Evolutionary conservation across 2,113 vertebrate genomes (phyloP), one percentile per base, ranked within the genome.

Genomic region (Rhinolophus ferrumequinum): DNA sequence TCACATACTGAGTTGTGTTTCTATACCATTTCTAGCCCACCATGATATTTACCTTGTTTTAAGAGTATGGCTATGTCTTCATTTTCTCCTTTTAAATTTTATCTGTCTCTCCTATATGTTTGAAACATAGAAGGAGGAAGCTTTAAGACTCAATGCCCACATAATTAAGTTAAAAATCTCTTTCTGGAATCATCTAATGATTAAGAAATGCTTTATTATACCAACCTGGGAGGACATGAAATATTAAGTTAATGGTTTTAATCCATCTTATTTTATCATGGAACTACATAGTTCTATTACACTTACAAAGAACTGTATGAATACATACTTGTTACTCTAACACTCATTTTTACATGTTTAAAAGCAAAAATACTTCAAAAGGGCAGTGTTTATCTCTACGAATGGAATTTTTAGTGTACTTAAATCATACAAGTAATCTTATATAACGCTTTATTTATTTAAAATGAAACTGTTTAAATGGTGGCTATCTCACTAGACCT

Each of bases 41-140:
- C 8, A 83, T 75, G 66, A 93, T 88, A 97, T 93, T 96, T 80
- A 84, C 92, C 96, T 95, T 93, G 92, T 88, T 93, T 84, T 79
- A 97, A 93, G 94, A 95, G 50, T 94, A 97, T 82, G 60, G 67
- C 83, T 97, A 94, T 83, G 66, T 88, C 94, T 97, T 96, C 82
- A 96, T 96, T 97, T 96, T 93, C 85, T 75, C 90, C 86, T 96
- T 93, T 97, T 56, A 95, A 96, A 96, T 88, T 93, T 79, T 97
- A 96, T 88, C 73, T 93, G 94, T 90, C 60, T 73, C 90, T 86
- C 88, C 90, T 95, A 82, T 52, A 89, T 94, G 64, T 93, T 93
- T 95, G 72, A 96, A 96, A 97, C 77, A 96, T 62, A 96, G 82
- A 75, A 97, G 93, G 88, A 88, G 75, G 87, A 95, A 87, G 35